Base-by-base conservation (phyloP, 1,140 invertebrate species). In the Callitettix versicolor region DNA sequence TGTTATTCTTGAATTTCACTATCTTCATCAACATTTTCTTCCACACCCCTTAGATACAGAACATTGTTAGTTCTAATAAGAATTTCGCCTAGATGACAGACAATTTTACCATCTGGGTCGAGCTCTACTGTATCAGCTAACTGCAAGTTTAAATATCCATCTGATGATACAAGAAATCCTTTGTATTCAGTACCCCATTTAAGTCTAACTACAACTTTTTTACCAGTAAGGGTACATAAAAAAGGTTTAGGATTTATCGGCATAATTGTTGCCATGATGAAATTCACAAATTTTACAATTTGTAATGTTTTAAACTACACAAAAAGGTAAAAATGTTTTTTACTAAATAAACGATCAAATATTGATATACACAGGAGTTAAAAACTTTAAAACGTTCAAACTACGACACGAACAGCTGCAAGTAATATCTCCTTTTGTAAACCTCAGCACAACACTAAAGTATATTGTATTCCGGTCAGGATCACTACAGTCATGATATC, bases 161-260 rank as follows among this genome's bases (percentile, higher is more conserved):
- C 97, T 12, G 96, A 91, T 3, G 95, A 97, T 0, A 99, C 94
- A 20, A 99, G 71, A 61, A 92, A 88, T 9, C 97, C 96, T 80
- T 96, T 97, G 70, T 99, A 99, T 73, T 99, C 96, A 71, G 98
- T 95, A 26, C 97, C 96, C 97, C 97, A 99, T 71, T 99, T 99
- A 41, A 99, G 75, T 77, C 99, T 99, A 1, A 98, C 91, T 66
- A 98, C 82, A 12, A 99, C 92, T 38, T 91, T 82, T 76, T 99
- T 99, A 21, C 97, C 97, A 1, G 94, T 98, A 14, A 99, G 77
- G 66, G 88, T 87, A 76, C 99, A 99, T 21, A 99, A 74, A 73
- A 98, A 99, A 57, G 97, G 97, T 79, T 99, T 99, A 3, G 97
- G 97, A 73, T 99, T 99, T 64, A 99, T 88, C 64, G 95, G 95